Evolutionary conservation across 1,140 invertebrate genomes (phyloP), one percentile per base, ranked within the genome.

Genomic region (Drosophila obscura): DNA sequence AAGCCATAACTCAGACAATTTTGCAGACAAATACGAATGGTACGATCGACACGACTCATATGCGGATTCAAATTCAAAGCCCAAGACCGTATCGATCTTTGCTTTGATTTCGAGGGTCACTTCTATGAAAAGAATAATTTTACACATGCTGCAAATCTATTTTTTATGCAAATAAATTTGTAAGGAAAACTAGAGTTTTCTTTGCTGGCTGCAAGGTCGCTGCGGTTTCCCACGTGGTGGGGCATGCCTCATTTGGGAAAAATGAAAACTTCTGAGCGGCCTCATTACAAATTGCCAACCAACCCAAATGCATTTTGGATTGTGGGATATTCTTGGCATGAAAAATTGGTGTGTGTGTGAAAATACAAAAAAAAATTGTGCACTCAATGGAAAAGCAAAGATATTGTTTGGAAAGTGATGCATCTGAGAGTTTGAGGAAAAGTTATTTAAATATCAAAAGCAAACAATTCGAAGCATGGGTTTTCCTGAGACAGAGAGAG

Each of bases 251-350:
- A 24, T 24, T 24, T 9, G 6, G 19, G 15, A 28, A 48, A 61
- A 49, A 43, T 62, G 24, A 11, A 13, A 15, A 9, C n/a, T 45
- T 45, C 35, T 16, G 45, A 11, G 26, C 19, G 62, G 35, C 48
- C 62, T 63, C 60, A 22, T 39, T 64, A 43, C 57, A 49, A 49
- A 48, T 39, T 11, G 35, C 43, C 63, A 63, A 57, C 45, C 57
- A 64, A 64, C 63, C 63, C 59, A 67, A 64, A 48, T 69, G 66
- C 64, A 69, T 69, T 69, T 39, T 35, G 50, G 44, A 69, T 35
- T 68, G 66, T 69, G 66, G 66, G 66, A 69, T 69, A 69, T 71
- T 71, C 67, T 71, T 4, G 64, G 11, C 45, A 4, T 4, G 5
- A 49, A 69, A 46, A 66, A 49, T 28, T 48, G 31, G 39, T 68